Evolutionary conservation across 2,113 vertebrate genomes (phyloP), one percentile per base, ranked within the genome.

Genomic region (Engystomops pustulosus): DNA sequence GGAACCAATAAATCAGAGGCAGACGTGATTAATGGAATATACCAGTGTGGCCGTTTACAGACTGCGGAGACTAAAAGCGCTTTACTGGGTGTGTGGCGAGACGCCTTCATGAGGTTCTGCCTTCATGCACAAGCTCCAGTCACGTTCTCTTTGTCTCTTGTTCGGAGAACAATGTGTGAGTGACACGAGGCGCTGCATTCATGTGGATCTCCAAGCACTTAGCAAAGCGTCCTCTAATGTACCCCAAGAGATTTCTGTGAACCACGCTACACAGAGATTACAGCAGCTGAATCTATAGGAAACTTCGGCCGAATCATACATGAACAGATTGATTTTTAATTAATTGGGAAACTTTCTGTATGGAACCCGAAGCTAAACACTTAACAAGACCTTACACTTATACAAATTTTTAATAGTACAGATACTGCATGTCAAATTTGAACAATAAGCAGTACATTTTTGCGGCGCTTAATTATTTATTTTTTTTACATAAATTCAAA

Each of bases 151-250:
- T 83, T 75, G 67, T 83, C 53, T 51, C 17, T 83, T 83, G 81
- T 83, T 75, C 27, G 10, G 15, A 75, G 81, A 62, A 83, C 81
- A 83, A 83, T 83, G 70, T 62, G 36, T 34, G 20, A 74, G 53
- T 83, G 81, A 83, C 81, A 60, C 36, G 27, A 32, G 70, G 25
- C 25, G 18, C 30, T 72, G 45, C 27, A 11, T 30, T 34, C 44
- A 32, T 18, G 32, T 44, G 38, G n/a, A n/a, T n/a, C n/a, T n/a
- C n/a, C n/a, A n/a, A n/a, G n/a, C 20, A 15, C 45, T n/a, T 18
- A 47, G 65, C 3, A 53, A 71, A 44, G 80, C 14, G 80, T 41
- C 4, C 23, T 23, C 17, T 47, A 30, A 60, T 9, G 27, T 18
- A 32, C 32, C 81, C 60, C 38, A 10, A 15, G 36, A 68, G 38